Percentiles rank a stretch among this genome's conserved stretches.
Conservation (phyloP, 2,113 vertebrate genomes). For the Pluvianellus socialis region DNA sequence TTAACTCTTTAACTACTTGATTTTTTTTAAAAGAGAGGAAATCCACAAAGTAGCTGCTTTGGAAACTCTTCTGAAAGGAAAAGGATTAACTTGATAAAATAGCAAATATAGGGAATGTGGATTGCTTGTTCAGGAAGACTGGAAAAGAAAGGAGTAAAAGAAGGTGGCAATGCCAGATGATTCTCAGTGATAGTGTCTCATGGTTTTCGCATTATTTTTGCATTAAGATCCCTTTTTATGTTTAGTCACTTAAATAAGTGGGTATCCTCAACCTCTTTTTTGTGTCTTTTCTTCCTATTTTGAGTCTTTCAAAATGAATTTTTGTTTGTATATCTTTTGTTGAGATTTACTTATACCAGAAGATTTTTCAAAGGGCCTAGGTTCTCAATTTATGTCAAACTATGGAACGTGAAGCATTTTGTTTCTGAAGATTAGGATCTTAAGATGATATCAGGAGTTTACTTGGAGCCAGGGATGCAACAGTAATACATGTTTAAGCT, state of each 20-base stretch:
- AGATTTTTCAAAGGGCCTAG: not conserved
- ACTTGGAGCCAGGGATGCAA: not conserved
- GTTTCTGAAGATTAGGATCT: not conserved
- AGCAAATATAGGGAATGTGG: not conserved
- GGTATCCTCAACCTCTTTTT: not conserved
- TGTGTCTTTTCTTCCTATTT: not conserved
- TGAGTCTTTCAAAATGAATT: not conserved
- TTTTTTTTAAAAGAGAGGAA: not conserved
- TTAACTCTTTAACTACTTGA: not conserved
- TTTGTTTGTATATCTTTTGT: not conserved
- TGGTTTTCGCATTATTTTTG: not conserved
- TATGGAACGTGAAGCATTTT: not conserved
- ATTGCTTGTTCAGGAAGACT: not conserved
- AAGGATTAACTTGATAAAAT: not conserved
- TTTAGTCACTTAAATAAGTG: not conserved
- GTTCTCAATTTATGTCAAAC: not conserved
- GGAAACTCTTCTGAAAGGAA: not conserved
- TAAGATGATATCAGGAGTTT: not conserved
- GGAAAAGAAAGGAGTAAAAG: not conserved
- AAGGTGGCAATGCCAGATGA: not conserved
- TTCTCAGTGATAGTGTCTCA: not conserved
- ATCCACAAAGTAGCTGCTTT: not conserved
- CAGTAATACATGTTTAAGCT: not conserved
- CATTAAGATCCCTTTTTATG: not conserved
- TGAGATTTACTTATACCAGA: not conserved